These are phyloP conservation scores for Lasioglossum baleicum DNA, from an alignment of 1,140 invertebrate species.

Conservation along the genomic window DNA sequence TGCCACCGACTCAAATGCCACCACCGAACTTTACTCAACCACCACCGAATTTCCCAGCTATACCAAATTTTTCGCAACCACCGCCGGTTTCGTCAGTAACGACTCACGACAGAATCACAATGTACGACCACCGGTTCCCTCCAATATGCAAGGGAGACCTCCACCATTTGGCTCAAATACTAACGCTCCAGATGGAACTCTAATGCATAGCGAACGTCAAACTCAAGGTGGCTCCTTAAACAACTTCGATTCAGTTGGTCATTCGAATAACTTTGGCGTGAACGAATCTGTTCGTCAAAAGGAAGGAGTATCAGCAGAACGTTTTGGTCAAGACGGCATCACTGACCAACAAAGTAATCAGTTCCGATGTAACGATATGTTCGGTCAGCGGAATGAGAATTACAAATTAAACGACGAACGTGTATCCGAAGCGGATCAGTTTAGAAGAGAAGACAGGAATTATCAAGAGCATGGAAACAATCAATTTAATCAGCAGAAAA, in stretches of 20 bases:
- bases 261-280: slow-evolving; percentile 12
- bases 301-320: slow-evolving; percentile 15
- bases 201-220: slow-evolving; percentile 43
- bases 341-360: slow-evolving; percentile 47
- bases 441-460: slow-evolving; percentile 44
- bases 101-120: slow-evolving; percentile 53
- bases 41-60: slow-evolving; percentile 59
- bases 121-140: slow-evolving; percentile 16
- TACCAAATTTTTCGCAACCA: slow-evolving; percentile 62
- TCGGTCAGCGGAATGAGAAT: slow-evolving; percentile 22
- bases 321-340: slow-evolving; percentile 37
- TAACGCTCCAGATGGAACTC: slow-evolving; percentile 23
- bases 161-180: slow-evolving; percentile 36
- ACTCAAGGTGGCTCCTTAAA: neutral
- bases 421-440: slow-evolving; percentile 20
- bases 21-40: slow-evolving; percentile 67
- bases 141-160: slow-evolving; percentile 39
- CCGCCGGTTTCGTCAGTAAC: slow-evolving; percentile 55
- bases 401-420: slow-evolving; percentile 42
- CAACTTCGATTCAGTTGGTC: slow-evolving; percentile 6
- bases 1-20: slow-evolving; percentile 46
- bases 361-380: slow-evolving; percentile 56
- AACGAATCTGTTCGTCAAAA: slow-evolving; percentile 5
- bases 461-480: slow-evolving; percentile 53
- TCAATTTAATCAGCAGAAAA: slow-evolving; percentile 52